Conservation (phyloP, 1,140 invertebrate genomes). For the Asbolus verrucosus region DNA sequence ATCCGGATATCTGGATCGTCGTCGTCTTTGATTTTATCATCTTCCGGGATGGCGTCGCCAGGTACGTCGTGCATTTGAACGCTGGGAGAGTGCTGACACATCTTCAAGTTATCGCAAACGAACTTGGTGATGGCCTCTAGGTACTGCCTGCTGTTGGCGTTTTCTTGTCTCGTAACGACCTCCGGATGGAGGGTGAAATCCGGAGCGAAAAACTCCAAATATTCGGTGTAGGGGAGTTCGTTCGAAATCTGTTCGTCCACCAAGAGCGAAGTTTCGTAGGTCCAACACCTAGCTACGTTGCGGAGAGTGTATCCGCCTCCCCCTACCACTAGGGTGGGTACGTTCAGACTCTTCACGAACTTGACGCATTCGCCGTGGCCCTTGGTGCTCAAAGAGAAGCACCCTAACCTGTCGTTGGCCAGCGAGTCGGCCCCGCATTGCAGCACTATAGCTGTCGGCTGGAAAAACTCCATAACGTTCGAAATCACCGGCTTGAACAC, state of each 20-base stretch:
- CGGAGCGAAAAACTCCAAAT: constrained; percentile 95
- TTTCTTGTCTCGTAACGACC: constrained; percentile 85
- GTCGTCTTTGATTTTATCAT: constrained; percentile 77
- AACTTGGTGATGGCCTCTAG: constrained; percentile 88
- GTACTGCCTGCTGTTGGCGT: constrained; percentile 93
- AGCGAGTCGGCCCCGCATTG: constrained; percentile 99
- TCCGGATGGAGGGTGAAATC: constrained; percentile 95
- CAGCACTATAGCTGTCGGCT: constrained; percentile 96
- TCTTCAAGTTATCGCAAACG: constrained; percentile 88
- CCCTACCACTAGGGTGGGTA: constrained; percentile 95
- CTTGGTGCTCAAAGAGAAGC: constrained; percentile 89
- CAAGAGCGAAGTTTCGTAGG: constrained; percentile 96
- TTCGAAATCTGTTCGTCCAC: constrained; percentile 92
- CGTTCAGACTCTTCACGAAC: constrained; percentile 93
- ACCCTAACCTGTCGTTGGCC: constrained; percentile 91
- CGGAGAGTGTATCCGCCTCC: constrained; percentile 97
- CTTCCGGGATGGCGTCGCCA: constrained; percentile 77
- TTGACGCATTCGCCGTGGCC: constrained; percentile 97
- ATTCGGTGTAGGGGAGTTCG: constrained; percentile 93
- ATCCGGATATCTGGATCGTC: constrained; percentile 86
- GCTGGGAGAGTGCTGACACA: constrained; percentile 89
- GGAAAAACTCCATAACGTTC: constrained; percentile 96
- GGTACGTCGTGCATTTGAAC: constrained; percentile 96
- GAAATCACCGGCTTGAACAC: constrained; percentile 95
- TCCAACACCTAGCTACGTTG: constrained; percentile 99